Evolutionary conservation across 1,140 invertebrate species (phyloP), one percentile per base, ranked within the genome.

Genomic region (Atta texana): DNA sequence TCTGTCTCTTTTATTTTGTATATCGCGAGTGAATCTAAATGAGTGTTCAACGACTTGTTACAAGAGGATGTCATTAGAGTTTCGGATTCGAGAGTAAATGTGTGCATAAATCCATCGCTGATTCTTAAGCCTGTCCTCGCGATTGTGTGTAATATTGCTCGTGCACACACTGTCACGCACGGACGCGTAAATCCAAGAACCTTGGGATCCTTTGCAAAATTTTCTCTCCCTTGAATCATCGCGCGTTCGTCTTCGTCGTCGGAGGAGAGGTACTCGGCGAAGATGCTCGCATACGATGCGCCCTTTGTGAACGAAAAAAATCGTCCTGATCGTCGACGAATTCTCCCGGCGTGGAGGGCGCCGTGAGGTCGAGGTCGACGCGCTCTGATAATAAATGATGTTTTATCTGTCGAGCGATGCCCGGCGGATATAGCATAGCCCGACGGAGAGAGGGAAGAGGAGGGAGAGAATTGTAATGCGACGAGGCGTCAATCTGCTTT

Each of bases 401-500:
- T 85, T 77, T 85, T 77, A 77, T 85, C 82, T 85, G 55, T 85
- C 81, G 71, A 64, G 80, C 66, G 77, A 68, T 80, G 78, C 78
- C 34, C 78, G 78, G 34, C 68, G 66, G 39, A 82, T 59, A 80
- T 80, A 68, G 76, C 76, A 34, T 80, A 49, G 64, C 64, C 28
- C 63, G 59, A 80, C 28, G 21, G 24, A 71, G 31, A 3, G 18
- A 61, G 31, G 39, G 53, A 81, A 69, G 68, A 44, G 14, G 28
- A 34, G 34, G 53, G 39, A 39, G 28, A 53, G 80, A 53, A 82
- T 72, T 82, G 72, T 76, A 85, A 77, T 66, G 72, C 84, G 53
- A 74, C 87, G 69, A 77, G 68, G 88, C 76, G 72, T 90, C 88
- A 74, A 72, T 82, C 76, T 87, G 59, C 88, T 82, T 87, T 87